A percentile compares a stretch with the other conserved stretches of the same genome.
Evolutionary conservation across 2,797 vertebrate genomes (phyloP).

Genomic region (Neosilurus mollespiculum): DNA sequence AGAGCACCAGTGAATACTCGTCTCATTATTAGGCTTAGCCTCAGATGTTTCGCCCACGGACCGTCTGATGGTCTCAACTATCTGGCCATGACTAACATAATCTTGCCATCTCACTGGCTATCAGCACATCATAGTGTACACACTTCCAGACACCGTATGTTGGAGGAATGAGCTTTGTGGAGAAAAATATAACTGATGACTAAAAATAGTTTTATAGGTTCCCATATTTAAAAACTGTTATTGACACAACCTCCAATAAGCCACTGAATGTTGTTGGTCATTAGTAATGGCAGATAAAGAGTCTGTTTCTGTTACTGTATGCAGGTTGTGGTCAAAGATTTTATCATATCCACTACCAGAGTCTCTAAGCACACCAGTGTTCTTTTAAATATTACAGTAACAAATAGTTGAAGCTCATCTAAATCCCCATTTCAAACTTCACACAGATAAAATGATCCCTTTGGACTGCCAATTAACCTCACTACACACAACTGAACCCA

Average conservation of each 20-base stretch:
- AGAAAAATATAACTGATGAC: neutral
- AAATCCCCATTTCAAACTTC: neutral
- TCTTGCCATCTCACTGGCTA: constrained; percentile 18
- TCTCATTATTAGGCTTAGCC: neutral
- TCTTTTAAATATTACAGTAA: neutral
- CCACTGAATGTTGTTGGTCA: neutral
- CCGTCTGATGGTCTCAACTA: constrained; percentile 8
- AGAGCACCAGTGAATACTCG: neutral
- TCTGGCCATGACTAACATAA: constrained; percentile 3
- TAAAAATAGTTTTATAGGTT: too few relatives aligned
- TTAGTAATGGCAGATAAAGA: neutral
- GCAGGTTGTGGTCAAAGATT: neutral
- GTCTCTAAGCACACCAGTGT: neutral
- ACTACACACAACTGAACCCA: neutral
- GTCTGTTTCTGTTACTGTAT: neutral
- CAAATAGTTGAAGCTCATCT: neutral
- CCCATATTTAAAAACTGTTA: neutral
- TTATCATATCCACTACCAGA: neutral
- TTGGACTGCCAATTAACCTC: neutral
- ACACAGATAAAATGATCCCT: neutral
- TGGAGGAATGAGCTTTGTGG: neutral
- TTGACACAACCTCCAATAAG: neutral
- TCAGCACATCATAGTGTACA: neutral
- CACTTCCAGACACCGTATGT: constrained; percentile 2
- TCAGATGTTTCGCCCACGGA: constrained; percentile 23